Conservation (phyloP, 2,888 invertebrate genomes). For the Nymphalis c-album region DNA sequence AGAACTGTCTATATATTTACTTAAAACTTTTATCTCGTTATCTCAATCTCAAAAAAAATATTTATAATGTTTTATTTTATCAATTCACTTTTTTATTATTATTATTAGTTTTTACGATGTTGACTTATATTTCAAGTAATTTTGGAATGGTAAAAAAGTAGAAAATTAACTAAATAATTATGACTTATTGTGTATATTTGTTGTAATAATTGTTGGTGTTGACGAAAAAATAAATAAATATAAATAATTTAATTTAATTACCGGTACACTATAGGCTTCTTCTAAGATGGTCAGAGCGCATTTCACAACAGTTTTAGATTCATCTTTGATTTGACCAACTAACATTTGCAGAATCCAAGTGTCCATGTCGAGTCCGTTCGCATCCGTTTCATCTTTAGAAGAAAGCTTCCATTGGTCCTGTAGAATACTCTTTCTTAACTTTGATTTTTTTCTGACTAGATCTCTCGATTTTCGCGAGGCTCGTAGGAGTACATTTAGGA, state of each 20-base stretch:
- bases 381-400: conserved; percentile 55
- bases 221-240: too few species aligned
- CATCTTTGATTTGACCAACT: conserved; percentile 91
- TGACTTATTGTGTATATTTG: too few species aligned
- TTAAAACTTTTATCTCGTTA: too few species aligned
- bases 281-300: conserved; percentile 91
- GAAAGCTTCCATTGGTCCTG: conserved; percentile 57
- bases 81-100: too few species aligned
- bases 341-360: conserved; percentile 94
- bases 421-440: conserved; percentile 59
- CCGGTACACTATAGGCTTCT: conserved; percentile 95
- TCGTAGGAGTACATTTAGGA: conserved; percentile 92
- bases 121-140: too few species aligned
- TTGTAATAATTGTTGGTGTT: too few species aligned
- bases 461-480: conserved; percentile 81
- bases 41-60: too few species aligned
- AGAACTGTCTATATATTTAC: too few species aligned
- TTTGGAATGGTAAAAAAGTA: too few species aligned
- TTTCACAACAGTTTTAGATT: conserved; percentile 88
- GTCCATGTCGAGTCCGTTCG: conserved; percentile 83
- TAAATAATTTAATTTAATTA: conserved; percentile 53
- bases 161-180: too few species aligned
- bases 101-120: too few species aligned
- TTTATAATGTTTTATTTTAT: too few species aligned
- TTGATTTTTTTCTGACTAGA: conserved; percentile 67